A percentile compares a stretch with the other conserved stretches of the same genome.
phyloP scores from a whole-genome alignment of 2,113 vertebrate genomes.

The Colinus virginianus region DNA sequence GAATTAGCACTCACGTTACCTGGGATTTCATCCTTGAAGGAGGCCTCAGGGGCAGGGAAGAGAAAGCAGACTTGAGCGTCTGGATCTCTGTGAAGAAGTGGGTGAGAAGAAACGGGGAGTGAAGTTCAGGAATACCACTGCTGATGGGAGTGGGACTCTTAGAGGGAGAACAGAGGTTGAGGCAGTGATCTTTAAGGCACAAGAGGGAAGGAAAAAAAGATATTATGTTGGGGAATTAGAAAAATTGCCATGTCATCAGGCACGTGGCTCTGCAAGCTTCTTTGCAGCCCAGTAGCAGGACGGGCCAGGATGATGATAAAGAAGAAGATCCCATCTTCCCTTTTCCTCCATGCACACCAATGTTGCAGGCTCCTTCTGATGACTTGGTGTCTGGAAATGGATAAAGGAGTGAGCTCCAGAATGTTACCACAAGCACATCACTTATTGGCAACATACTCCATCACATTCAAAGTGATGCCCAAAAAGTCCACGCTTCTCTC shows the following conservation, averaged over 20 bases:
- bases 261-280: not conserved
- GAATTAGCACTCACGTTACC: not conserved
- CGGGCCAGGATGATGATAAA: too few species aligned
- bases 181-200: not conserved
- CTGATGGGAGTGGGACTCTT: not conserved
- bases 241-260: not conserved
- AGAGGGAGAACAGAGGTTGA: not conserved
- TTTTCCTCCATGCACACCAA: not conserved
- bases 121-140: not conserved
- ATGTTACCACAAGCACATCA: not conserved
- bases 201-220: not conserved
- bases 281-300: not conserved
- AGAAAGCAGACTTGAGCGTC: not conserved
- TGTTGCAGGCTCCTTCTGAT: not conserved
- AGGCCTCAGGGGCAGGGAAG: not conserved
- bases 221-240: not conserved
- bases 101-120: not conserved
- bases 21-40: rapidly evolving
- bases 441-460: not conserved
- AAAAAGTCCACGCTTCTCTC: not conserved
- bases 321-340: not conserved
- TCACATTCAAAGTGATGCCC: not conserved
- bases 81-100: not conserved
- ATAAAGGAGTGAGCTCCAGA: not conserved
- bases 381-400: too few species aligned